A percentile compares a stretch with the other conserved stretches of the same genome.
Conservation (phyloP, 2,113 vertebrate species). For the Bettongia penicillata region DNA sequence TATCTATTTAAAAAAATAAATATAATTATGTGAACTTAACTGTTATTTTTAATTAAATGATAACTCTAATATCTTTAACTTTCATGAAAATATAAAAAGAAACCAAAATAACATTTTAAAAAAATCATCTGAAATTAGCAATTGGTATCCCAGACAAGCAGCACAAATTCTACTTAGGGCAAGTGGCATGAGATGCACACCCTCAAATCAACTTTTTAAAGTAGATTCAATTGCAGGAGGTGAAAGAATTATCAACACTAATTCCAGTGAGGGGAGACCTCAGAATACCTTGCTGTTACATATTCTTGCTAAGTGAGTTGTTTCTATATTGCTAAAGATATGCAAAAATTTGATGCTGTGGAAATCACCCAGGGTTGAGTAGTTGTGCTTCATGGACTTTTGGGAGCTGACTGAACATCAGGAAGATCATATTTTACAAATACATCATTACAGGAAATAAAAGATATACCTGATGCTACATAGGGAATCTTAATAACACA, state of each 20-base stretch:
- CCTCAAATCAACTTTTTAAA: background rate
- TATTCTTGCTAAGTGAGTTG: background rate
- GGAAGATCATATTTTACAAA: accelerated
- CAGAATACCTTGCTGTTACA: background rate
- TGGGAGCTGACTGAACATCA: background rate
- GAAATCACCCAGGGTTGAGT: background rate
- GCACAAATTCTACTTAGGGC: background rate
- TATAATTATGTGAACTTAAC: background rate
- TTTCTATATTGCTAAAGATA: background rate
- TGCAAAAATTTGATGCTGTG: background rate
- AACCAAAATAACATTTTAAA: background rate
- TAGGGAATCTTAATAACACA: background rate
- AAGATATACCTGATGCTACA: background rate
- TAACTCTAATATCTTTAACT: background rate
- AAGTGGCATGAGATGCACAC: background rate
- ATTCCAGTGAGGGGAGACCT: background rate
- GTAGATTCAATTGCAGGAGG: background rate
- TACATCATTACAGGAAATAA: background rate
- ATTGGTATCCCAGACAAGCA: background rate
- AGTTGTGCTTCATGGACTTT: background rate
- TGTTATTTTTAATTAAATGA: constrained; percentile 9
- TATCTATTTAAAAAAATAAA: constrained; percentile 1
- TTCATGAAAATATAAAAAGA: background rate
- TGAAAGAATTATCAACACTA: background rate
- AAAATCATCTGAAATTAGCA: background rate